These are phyloP conservation scores for Cyprinodon tularosa DNA, from an alignment of 2,113 vertebrate genomes.

Conservation along the genomic window DNA sequence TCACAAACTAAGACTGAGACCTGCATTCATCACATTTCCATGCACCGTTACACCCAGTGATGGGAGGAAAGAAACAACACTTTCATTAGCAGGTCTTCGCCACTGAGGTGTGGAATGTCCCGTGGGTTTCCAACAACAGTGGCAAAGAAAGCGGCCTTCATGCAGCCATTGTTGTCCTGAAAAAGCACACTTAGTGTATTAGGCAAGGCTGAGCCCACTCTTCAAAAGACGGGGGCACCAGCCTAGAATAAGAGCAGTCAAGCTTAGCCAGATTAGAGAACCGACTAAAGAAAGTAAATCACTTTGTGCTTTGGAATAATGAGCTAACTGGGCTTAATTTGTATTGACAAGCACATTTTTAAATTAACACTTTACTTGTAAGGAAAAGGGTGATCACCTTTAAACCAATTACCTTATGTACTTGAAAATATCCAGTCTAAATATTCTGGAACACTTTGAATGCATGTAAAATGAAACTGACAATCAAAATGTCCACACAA, in stretches of 20 bases:
- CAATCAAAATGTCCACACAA: not conserved
- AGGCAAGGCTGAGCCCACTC: constrained; percentile 54
- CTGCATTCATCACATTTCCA: constrained; percentile 74
- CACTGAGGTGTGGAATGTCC: constrained; percentile 75
- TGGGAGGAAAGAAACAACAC: constrained; percentile 75
- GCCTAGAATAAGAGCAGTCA: constrained; percentile 69
- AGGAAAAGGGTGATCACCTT: not conserved
- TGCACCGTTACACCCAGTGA: constrained; percentile 77
- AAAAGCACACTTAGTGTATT: constrained; percentile 74
- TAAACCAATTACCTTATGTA: not conserved
- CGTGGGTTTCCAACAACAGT: constrained; percentile 62
- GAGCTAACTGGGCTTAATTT: constrained; percentile 52
- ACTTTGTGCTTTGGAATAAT: constrained; percentile 53
- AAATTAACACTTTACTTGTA: constrained; percentile 33
- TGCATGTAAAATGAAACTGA: not conserved
- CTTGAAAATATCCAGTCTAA: not conserved
- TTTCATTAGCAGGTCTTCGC: constrained; percentile 73
- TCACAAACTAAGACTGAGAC: constrained; percentile 65
- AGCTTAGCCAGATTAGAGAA: constrained; percentile 69
- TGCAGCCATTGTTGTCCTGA: constrained; percentile 68
- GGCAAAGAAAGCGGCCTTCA: constrained; percentile 67
- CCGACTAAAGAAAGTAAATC: constrained; percentile 49
- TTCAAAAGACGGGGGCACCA: constrained; percentile 60
- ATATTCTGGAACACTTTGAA: not conserved
- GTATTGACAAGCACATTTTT: constrained; percentile 33